Percentiles rank a stretch among this genome's conserved stretches.
Conservation (phyloP, 2,888 invertebrate species). For the Tricholauxania praeusta region DNA sequence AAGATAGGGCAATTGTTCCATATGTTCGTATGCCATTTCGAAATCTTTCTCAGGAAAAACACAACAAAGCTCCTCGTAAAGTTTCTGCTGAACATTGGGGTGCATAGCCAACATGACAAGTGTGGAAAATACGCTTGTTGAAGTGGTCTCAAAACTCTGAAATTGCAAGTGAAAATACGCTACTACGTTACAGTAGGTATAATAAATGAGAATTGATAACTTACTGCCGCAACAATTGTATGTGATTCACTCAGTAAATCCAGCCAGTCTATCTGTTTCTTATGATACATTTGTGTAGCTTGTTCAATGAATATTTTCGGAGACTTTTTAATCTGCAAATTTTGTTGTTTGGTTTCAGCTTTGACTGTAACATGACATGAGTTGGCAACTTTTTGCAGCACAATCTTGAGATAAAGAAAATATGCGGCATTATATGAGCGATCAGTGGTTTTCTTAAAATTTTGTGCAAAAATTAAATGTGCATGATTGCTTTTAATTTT, state of each 20-base stretch:
- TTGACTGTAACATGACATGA: too few relatives aligned
- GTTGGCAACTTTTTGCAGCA: too few relatives aligned
- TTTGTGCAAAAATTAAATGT: too few relatives aligned
- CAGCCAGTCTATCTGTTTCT: constrained; percentile 43
- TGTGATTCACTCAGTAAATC: constrained; percentile 49
- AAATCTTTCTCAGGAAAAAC: constrained; percentile 46
- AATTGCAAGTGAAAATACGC: neutral
- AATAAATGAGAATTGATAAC: constrained; percentile 5
- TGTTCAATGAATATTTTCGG: constrained; percentile 50
- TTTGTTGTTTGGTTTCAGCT: too few relatives aligned
- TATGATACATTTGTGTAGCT: constrained; percentile 45
- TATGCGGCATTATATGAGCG: too few relatives aligned
- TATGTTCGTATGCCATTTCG: constrained; percentile 43
- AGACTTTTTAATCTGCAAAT: constrained; percentile 36
- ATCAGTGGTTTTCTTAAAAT: too few relatives aligned
- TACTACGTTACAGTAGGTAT: neutral
- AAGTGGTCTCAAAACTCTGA: constrained; percentile 49
- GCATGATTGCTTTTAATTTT: too few relatives aligned
- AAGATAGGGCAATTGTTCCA: constrained; percentile 49
- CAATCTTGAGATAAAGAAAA: too few relatives aligned
- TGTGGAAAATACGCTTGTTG: constrained; percentile 42
- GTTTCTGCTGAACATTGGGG: constrained; percentile 45
- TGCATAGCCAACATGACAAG: constrained; percentile 49
- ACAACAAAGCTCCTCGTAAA: constrained; percentile 44
- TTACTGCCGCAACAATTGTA: constrained; percentile 47